Percentiles rank a stretch among this genome's conserved stretches.
phyloP scores from a whole-genome alignment of 2,888 invertebrate species.

The Euplagia quadripunctaria region DNA sequence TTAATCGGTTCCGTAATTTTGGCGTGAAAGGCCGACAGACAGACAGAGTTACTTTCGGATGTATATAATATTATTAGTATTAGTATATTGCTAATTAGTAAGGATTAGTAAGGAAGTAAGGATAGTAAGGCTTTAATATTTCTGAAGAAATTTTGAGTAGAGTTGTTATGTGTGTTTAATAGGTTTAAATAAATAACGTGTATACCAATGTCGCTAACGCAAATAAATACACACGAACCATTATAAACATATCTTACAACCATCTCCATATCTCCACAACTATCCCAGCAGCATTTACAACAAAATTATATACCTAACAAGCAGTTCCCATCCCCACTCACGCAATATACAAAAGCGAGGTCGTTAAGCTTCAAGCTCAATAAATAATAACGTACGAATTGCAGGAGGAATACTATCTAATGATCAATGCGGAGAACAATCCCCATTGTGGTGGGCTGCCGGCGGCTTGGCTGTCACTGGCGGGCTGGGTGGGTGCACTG shows the following conservation, averaged over 20 bases:
- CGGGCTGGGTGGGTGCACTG: slow-evolving; percentile 57
- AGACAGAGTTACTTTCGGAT: too few relatives aligned
- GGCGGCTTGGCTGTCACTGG: slow-evolving; percentile 78
- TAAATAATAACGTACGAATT: slow-evolving; percentile 71
- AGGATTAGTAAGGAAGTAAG: too few relatives aligned
- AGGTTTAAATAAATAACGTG: too few relatives aligned
- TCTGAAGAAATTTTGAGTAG: too few relatives aligned
- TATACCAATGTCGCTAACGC: neutral
- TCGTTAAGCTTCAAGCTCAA: slow-evolving; percentile 62
- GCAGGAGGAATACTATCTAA: slow-evolving; percentile 66
- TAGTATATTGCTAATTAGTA: too few relatives aligned
- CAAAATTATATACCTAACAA: slow-evolving; percentile 51
- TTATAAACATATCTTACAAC: slow-evolving; percentile 17
- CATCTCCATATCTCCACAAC: slow-evolving; percentile 14
- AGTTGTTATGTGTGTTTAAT: too few relatives aligned
- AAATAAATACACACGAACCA: slow-evolving; percentile 10
- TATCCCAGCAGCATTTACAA: slow-evolving; percentile 28
- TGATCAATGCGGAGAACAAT: slow-evolving; percentile 76
- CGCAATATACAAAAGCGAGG: slow-evolving; percentile 37
- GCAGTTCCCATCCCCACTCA: slow-evolving; percentile 39
- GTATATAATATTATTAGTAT: too few relatives aligned
- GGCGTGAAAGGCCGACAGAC: too few relatives aligned
- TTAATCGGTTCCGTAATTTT: too few relatives aligned
- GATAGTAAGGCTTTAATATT: too few relatives aligned
- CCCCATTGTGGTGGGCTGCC: slow-evolving; percentile 79